These are phyloP conservation scores for Centropus bengalensis DNA, from an alignment of 2,113 vertebrate genomes.

Conservation along the genomic window DNA sequence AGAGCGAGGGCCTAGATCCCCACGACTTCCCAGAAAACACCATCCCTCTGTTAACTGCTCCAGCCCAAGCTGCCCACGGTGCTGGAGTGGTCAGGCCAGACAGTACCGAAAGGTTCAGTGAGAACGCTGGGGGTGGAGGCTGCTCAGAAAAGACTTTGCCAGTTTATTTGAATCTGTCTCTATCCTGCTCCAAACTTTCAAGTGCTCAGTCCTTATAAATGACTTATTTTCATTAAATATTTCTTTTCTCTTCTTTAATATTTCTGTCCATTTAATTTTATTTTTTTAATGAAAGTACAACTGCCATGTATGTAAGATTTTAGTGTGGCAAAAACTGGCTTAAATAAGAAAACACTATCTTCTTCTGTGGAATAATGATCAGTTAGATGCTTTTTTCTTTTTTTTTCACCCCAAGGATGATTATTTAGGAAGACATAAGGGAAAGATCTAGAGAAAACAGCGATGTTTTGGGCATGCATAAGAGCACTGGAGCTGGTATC, in stretches of 20 bases:
- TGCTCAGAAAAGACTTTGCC: not conserved
- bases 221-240: not conserved
- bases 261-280: fast-evolving
- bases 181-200: not conserved
- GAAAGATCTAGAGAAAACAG: not conserved
- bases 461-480: not conserved
- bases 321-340: not conserved
- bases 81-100: not conserved
- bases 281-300: not conserved
- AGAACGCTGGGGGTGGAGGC: not conserved
- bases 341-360: not conserved
- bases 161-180: not conserved
- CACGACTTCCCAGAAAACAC: not conserved
- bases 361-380: not conserved
- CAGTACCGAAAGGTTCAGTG: not conserved
- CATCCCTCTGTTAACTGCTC: not conserved
- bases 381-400: not conserved
- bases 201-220: not conserved
- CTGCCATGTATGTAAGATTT: not conserved
- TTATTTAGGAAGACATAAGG: not conserved
- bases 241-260: not conserved
- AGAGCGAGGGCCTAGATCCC: not conserved
- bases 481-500: not conserved
- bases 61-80: not conserved
- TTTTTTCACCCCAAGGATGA: not conserved